Conservation (phyloP, 2,797 vertebrate genomes). For the Serranus cabrilla region DNA sequence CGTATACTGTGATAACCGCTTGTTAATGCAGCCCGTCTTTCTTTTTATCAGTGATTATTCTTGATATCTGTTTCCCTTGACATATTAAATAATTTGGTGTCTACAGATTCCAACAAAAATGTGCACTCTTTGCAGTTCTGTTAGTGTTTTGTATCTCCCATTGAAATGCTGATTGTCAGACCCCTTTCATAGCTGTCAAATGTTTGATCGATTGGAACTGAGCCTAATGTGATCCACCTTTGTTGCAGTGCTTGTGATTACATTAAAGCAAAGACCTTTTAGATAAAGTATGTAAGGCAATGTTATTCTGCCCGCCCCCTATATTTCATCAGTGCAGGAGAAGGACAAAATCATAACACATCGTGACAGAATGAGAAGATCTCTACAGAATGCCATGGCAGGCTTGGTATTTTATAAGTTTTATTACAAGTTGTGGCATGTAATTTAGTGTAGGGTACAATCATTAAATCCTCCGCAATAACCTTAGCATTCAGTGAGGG, state of each 20-base stretch:
- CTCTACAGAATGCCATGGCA: conserved; percentile 7
- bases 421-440: conserved; percentile 6
- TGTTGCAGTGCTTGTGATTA: conserved; percentile 29
- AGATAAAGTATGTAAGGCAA: conserved; percentile 29
- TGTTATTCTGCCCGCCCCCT: conserved; percentile 26
- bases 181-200: conserved; percentile 31
- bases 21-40: conserved; percentile 10
- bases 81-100: neutral
- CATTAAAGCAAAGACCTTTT: conserved; percentile 33
- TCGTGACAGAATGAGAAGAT: conserved; percentile 34
- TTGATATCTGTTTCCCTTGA: conserved; percentile 3
- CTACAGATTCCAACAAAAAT: conserved; percentile 19
- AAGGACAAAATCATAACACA: conserved; percentile 29
- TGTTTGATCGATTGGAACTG: conserved; percentile 29
- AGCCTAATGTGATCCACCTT: conserved; percentile 37
- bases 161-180: conserved; percentile 31
- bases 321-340: conserved; percentile 18
- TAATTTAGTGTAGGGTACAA: neutral
- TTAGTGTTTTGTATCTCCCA: conserved; percentile 22
- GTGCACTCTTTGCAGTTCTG: conserved; percentile 3
- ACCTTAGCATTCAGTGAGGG: conserved; percentile 17
- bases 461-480: conserved; percentile 10
- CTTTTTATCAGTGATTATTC: conserved; percentile 20
- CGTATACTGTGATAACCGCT: neutral
- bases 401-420: conserved; percentile 4